phyloP scores from a whole-genome alignment of 2,888 invertebrate species.

The Epinotia demarniana region DNA sequence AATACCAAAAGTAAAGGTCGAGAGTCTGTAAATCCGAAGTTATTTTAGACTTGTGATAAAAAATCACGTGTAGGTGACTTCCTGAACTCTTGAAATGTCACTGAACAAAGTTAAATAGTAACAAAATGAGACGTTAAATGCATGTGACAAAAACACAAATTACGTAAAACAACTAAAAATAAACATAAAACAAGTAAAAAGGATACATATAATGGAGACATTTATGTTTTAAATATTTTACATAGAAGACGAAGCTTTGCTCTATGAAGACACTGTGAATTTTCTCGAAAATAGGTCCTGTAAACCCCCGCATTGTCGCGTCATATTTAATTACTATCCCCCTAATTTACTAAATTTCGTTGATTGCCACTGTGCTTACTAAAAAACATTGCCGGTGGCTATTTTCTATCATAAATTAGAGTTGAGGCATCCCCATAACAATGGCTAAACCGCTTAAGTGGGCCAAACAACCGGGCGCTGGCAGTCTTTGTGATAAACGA shows the following conservation, averaged over 20 bases:
- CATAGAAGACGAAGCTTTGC: no score
- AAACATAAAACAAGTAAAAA: no score
- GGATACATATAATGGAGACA: no score
- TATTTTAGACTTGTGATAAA: neutral
- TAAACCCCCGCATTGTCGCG: no score
- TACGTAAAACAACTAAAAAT: neutral
- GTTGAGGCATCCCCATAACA: constrained; percentile 25
- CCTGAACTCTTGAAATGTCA: neutral
- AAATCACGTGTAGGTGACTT: neutral
- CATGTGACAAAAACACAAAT: neutral
- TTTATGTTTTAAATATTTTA: no score
- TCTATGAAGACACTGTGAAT: no score
- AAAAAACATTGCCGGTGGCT: constrained; percentile 16
- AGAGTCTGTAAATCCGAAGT: neutral
- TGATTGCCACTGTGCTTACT: constrained; percentile 6
- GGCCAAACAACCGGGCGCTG: constrained; percentile 49
- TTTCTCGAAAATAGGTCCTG: no score
- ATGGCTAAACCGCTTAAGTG: constrained; percentile 53
- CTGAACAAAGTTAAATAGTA: neutral
- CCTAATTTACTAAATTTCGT: neutral
- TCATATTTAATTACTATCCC: no score
- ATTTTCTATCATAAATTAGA: constrained; percentile 28
- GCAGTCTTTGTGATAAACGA: constrained; percentile 50
- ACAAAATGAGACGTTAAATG: neutral
- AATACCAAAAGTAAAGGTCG: neutral